Evolutionary conservation across 2,797 vertebrate species (phyloP), one percentile per base, ranked within the genome.

Genomic region (Xiphorhynchus erythropygius): DNA sequence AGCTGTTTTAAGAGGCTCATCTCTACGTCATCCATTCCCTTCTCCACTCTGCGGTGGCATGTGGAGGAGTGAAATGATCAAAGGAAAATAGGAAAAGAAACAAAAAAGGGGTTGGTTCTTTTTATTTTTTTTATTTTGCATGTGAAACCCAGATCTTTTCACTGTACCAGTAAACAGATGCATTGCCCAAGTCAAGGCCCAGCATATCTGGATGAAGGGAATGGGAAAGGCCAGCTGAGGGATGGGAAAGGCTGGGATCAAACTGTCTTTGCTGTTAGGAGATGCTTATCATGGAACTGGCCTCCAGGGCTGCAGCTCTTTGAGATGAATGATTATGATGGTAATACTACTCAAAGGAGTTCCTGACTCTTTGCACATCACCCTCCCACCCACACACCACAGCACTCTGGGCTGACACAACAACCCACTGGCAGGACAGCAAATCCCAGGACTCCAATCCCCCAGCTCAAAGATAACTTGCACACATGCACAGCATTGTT

Each of bases 321-420:
- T 0, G 1, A 87, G 49, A 32, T 1, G 0, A 63, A 55, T 8
- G 39, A 33, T 23, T 69, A 47, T 11, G 12, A 70, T 19, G 23
- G 42, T 35, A 90, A 53, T 1, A 47, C 3, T 24, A 49, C 30
- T 15, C 4, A 0, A 10, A 64, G 53, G n/a, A 69, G 52, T 6
- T 57, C 35, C 69, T 5, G 4, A 15, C 10, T 46, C 46, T 46
- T 75, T 12, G 46, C 4, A 11, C n/a, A 57, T 6, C 46, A 69
- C 14, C 2, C 25, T 74, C 42, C 68, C 50, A 73, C 33, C 30
- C 0, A 0, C 25, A 7, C 23, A 12, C 8, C 1, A 0, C 35
- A 22, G 21, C 49, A 73, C 2, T n/a, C 32, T 5, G 30, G 63
- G 56, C 39, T 77, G 60, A 22, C 76, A 76, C 32, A 17, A 4